Percentiles rank a stretch among this genome's conserved stretches.
Evolutionary conservation across 2,113 vertebrate genomes (phyloP).

Genomic region (Cynopterus brachyotis): DNA sequence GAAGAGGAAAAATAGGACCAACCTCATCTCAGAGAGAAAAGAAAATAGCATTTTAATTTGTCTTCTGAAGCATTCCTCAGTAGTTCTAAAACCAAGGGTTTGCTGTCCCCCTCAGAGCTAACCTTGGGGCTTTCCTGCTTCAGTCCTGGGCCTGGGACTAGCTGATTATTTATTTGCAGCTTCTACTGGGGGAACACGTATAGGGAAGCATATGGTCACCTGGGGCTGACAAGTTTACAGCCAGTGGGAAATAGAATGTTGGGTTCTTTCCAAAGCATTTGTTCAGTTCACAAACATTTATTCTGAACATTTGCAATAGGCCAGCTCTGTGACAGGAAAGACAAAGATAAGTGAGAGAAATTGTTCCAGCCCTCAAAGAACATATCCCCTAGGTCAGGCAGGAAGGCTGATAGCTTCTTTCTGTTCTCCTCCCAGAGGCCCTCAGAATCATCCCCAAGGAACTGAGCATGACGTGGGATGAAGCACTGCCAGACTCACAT

Average conservation of each 20-base stretch:
- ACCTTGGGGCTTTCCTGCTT: not conserved
- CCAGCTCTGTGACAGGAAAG: not conserved
- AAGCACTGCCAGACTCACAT: slow-evolving; percentile 90
- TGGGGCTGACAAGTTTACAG: not conserved
- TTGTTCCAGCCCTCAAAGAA: not conserved
- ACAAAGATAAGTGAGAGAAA: not conserved
- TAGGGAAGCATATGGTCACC: too few species aligned
- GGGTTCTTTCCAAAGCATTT: not conserved
- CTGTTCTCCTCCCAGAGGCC: not conserved
- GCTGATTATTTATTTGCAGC: not conserved
- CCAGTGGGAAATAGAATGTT: not conserved
- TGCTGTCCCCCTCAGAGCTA: not conserved
- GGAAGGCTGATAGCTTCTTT: not conserved
- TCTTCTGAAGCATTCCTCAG: not conserved
- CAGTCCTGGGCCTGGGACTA: not conserved
- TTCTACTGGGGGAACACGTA: not conserved
- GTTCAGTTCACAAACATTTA: not conserved
- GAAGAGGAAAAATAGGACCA: not conserved
- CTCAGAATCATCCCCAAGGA: not conserved
- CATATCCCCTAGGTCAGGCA: too few species aligned
- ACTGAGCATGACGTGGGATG: slow-evolving; percentile 86
- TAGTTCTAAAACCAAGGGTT: not conserved
- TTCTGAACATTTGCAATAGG: not conserved
- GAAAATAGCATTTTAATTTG: not conserved
- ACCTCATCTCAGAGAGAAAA: not conserved